Evolutionary conservation across 2,113 vertebrate species (phyloP).

Genomic region (Astur gentilis): DNA sequence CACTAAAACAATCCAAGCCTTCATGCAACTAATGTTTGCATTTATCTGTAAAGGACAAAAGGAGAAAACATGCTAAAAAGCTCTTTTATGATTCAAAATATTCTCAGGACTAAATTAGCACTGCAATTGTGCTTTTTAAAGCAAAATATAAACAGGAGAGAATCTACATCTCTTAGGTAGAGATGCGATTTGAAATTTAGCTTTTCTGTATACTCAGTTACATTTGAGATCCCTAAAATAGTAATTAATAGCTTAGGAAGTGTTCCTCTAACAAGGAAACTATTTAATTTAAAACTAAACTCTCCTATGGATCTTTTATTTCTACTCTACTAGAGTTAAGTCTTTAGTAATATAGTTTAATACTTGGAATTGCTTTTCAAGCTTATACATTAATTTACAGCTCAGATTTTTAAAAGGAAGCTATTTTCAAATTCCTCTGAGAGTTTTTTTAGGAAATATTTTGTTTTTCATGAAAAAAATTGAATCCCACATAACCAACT

Average conservation of each 20-base stretch:
- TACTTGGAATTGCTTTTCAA: neutral
- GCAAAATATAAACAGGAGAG: neutral
- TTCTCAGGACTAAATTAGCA: neutral
- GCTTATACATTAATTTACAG: neutral
- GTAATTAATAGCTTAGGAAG: neutral
- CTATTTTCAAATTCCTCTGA: neutral
- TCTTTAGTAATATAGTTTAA: neutral
- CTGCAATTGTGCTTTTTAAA: neutral
- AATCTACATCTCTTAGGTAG: neutral
- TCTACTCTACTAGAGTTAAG: neutral
- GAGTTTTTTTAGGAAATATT: neutral
- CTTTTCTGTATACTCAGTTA: neutral
- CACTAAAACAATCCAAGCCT: neutral
- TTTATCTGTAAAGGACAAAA: neutral
- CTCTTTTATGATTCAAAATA: neutral
- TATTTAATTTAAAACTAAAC: neutral
- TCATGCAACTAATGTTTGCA: neutral
- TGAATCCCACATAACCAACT: neutral
- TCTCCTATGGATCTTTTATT: neutral
- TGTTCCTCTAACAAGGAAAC: neutral
- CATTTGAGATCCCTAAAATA: neutral
- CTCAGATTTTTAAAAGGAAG: neutral
- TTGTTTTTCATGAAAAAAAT: neutral
- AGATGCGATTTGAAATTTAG: neutral
- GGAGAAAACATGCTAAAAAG: neutral